These are phyloP conservation scores for Drosophila prosaltans DNA, from an alignment of 1,140 invertebrate species.

Conservation along the genomic window DNA sequence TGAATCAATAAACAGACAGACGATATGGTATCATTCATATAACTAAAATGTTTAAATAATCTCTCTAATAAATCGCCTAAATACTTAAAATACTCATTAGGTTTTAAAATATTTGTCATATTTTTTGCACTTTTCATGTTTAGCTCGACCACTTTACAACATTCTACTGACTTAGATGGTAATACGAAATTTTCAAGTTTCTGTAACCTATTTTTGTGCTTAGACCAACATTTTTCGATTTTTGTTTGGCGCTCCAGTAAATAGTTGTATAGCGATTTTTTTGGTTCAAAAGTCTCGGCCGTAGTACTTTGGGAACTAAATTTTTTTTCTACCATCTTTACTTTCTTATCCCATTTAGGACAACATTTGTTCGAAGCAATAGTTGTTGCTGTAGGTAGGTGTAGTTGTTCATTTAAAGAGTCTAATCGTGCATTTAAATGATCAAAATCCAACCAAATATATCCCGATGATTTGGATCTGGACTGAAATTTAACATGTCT, in stretches of 20 bases:
- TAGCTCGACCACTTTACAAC: neutral
- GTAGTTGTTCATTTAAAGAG: slow-evolving; percentile 17
- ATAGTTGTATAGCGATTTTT: neutral
- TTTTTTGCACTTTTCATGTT: neutral
- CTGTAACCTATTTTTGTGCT: neutral
- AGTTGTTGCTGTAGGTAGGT: neutral
- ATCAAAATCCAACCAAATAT: slow-evolving; percentile 23
- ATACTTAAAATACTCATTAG: neutral
- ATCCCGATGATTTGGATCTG: neutral
- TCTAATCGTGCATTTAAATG: slow-evolving; percentile 37
- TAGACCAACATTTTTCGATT: too few species aligned
- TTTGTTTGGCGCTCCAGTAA: neutral
- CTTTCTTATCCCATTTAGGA: neutral
- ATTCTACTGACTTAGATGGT: neutral
- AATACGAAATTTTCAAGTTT: neutral
- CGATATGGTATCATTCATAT: neutral
- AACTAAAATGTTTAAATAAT: neutral
- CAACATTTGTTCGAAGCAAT: slow-evolving; percentile 31
- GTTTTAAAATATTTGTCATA: neutral
- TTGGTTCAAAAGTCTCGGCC: neutral
- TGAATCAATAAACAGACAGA: neutral
- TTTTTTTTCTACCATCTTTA: neutral
- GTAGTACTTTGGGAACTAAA: neutral
- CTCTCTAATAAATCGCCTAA: neutral
- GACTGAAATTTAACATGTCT: neutral